Conservation (phyloP, 2,888 invertebrate species). For the Drepanosiphum platanoidis region DNA sequence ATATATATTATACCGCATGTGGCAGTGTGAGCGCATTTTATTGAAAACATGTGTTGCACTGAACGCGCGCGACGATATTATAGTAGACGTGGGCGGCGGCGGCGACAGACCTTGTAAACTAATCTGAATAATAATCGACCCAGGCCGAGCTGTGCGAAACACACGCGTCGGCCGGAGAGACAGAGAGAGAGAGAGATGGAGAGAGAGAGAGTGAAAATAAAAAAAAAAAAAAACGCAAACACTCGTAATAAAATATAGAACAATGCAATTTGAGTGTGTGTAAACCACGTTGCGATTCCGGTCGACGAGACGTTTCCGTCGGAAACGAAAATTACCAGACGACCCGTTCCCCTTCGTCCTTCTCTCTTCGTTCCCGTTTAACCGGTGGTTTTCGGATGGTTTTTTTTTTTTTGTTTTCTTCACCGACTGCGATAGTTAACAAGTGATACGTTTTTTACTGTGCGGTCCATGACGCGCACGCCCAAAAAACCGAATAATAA, state of each 20-base stretch:
- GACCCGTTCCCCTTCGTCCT: neutral
- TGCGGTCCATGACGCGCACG: neutral
- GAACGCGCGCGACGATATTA: neutral
- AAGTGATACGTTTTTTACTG: too few relatives aligned
- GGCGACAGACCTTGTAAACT: slow-evolving; percentile 9
- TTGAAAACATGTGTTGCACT: slow-evolving; percentile 7
- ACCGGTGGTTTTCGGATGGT: neutral
- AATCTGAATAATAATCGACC: slow-evolving; percentile 14
- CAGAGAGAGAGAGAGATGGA: neutral
- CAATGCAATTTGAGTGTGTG: neutral
- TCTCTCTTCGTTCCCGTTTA: neutral
- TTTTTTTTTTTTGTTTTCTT: too few relatives aligned
- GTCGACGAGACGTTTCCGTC: neutral
- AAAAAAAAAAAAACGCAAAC: neutral
- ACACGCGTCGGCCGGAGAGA: neutral
- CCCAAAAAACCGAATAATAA: neutral
- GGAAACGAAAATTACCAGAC: neutral
- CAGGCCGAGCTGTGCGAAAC: neutral
- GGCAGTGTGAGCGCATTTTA: neutral
- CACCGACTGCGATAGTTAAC: too few relatives aligned
- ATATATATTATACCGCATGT: too few relatives aligned
- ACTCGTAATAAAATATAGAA: neutral
- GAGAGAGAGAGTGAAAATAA: neutral
- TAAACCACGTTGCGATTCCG: neutral
- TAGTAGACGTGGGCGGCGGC: neutral